Conservation (phyloP, 2,113 vertebrate genomes). For the Calonectris borealis region DNA sequence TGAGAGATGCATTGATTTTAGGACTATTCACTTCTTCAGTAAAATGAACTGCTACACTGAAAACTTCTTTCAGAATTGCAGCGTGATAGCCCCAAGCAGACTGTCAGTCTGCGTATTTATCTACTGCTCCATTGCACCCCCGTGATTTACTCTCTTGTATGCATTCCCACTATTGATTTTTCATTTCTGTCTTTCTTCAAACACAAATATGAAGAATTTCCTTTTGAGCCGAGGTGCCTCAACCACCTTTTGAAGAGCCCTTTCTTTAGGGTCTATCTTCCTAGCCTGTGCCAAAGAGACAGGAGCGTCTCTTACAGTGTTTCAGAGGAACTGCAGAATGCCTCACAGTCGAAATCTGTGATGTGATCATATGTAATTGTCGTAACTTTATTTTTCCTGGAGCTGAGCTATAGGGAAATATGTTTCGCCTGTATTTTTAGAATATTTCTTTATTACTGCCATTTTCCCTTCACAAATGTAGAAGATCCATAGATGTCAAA, state of each 20-base stretch:
- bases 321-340: background rate
- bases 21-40: background rate
- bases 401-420: background rate
- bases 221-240: background rate
- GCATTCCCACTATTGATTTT: background rate
- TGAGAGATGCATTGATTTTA: background rate
- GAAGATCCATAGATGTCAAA: background rate
- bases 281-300: background rate
- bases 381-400: background rate
- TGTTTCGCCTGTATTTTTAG: background rate
- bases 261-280: background rate
- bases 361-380: background rate
- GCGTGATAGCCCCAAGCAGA: background rate
- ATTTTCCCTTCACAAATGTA: background rate
- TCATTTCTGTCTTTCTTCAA: background rate
- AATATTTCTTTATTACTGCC: background rate
- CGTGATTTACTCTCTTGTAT: background rate
- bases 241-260: background rate
- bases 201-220: background rate
- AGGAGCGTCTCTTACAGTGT: background rate
- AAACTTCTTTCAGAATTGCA: background rate
- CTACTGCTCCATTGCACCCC: background rate
- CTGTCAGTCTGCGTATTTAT: background rate
- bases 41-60: background rate
- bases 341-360: background rate